A percentile compares a stretch with the other conserved stretches of the same genome.
phyloP scores from a whole-genome alignment of 92 coral and sea anemone genomes.

The Bergia puertoricense region DNA sequence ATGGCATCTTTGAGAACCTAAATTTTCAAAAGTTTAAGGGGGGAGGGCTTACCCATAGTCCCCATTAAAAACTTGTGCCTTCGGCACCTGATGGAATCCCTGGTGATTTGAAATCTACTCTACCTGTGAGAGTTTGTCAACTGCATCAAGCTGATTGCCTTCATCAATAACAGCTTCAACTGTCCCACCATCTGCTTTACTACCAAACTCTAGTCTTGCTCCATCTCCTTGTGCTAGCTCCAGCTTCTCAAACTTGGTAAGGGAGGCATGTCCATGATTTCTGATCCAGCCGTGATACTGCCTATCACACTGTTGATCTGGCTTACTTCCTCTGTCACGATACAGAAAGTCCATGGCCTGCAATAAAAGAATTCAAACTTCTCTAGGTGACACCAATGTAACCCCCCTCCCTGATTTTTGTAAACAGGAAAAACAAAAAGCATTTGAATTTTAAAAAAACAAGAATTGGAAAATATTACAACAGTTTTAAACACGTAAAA shows the following conservation, averaged over 20 bases:
- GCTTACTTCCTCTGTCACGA: conserved; percentile 14
- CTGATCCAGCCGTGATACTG: conserved; percentile 61
- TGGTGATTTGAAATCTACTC: too few species aligned
- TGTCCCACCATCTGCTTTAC: conserved; percentile 42
- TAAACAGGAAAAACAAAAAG: too few species aligned
- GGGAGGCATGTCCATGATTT: conserved; percentile 70
- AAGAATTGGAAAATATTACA: too few species aligned
- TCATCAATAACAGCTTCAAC: conserved; percentile 68
- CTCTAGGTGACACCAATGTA: too few species aligned
- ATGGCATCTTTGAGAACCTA: too few species aligned
- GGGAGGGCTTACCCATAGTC: too few species aligned
- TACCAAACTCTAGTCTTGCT: conserved; percentile 48
- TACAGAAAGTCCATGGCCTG: conserved; percentile 71
- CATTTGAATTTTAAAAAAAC: too few species aligned
- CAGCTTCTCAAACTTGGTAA: conserved; percentile 74
- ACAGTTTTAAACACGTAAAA: too few species aligned
- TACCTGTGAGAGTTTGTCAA: conserved; percentile 87
- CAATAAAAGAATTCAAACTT: not conserved
- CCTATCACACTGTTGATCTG: conserved; percentile 28
- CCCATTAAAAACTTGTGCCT: too few species aligned
- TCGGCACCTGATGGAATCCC: too few species aligned
- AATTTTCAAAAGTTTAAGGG: too few species aligned
- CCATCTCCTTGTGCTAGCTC: conserved; percentile 44
- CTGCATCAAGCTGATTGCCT: conserved; percentile 50
- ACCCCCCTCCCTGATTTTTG: too few species aligned